phyloP scores from a whole-genome alignment of 2,888 invertebrate genomes.

The Selenia dentaria region DNA sequence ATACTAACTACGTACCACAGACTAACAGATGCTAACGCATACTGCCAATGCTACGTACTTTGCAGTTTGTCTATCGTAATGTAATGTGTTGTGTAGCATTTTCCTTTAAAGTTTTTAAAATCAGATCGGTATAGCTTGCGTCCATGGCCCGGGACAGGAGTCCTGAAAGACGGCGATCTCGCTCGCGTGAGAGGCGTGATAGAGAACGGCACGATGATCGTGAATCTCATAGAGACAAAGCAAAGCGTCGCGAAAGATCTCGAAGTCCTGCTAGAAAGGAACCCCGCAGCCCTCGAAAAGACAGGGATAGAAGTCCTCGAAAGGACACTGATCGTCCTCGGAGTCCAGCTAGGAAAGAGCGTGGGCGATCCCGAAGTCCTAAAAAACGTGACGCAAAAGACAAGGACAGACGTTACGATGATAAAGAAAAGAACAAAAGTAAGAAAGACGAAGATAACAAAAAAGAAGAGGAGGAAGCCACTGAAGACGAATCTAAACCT shows the following conservation, averaged over 20 bases:
- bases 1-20: no score
- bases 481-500: conserved; percentile 63
- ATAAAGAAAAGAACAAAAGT: conserved; percentile 69
- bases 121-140: no score
- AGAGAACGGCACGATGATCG: conserved; percentile 73
- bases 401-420: conserved; percentile 65
- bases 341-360: conserved; percentile 57
- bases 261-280: conserved; percentile 62
- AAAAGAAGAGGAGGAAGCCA: conserved; percentile 61
- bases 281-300: conserved; percentile 35
- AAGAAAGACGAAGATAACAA: conserved; percentile 61
- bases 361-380: conserved; percentile 65
- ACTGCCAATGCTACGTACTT: no score
- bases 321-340: conserved; percentile 37
- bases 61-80: no score
- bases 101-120: no score
- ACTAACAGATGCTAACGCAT: no score
- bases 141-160: conserved; percentile 72
- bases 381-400: conserved; percentile 72
- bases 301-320: conserved; percentile 37
- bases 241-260: conserved; percentile 68
- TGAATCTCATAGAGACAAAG: conserved; percentile 69
- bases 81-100: no score
- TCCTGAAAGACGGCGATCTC: conserved; percentile 71
- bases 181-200: conserved; percentile 72